Evolutionary conservation across 1,140 invertebrate species (phyloP).

Genomic region (Sinonovacula constricta): DNA sequence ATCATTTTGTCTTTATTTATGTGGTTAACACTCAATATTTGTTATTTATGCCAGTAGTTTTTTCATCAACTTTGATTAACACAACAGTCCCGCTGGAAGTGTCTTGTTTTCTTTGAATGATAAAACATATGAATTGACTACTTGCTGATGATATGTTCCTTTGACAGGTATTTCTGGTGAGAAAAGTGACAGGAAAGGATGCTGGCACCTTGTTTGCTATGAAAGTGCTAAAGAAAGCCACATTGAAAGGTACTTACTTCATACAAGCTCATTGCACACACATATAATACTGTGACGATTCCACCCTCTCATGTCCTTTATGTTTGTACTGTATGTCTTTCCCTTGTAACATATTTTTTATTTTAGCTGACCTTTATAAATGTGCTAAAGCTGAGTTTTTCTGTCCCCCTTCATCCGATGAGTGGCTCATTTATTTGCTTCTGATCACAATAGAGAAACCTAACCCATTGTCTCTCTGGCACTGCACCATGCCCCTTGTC

Average conservation of each 20-base stretch:
- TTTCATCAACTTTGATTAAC: not conserved
- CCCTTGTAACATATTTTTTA: too few relatives aligned
- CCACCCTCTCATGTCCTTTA: too few relatives aligned
- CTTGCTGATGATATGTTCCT: not conserved
- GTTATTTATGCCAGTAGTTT: not conserved
- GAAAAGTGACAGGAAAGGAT: slow-evolving; percentile 92
- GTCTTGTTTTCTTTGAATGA: not conserved
- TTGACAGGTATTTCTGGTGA: slow-evolving; percentile 92
- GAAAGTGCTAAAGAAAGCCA: slow-evolving; percentile 99
- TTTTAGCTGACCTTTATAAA: too few relatives aligned
- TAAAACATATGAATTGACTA: not conserved
- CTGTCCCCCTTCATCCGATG: too few relatives aligned
- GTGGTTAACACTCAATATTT: not conserved
- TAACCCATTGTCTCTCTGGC: too few relatives aligned
- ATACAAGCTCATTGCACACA: too few relatives aligned
- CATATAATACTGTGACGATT: too few relatives aligned
- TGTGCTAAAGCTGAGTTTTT: too few relatives aligned
- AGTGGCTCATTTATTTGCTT: too few relatives aligned
- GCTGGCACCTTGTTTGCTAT: slow-evolving; percentile 98
- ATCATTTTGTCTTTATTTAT: not conserved
- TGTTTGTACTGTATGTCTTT: too few relatives aligned
- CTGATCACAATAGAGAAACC: too few relatives aligned
- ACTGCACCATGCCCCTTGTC: too few relatives aligned
- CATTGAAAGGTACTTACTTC: slow-evolving; percentile 89
- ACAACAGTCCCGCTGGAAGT: not conserved